Base-by-base conservation (phyloP, 2,888 invertebrate species). In the Seira sanloemensis region DNA sequence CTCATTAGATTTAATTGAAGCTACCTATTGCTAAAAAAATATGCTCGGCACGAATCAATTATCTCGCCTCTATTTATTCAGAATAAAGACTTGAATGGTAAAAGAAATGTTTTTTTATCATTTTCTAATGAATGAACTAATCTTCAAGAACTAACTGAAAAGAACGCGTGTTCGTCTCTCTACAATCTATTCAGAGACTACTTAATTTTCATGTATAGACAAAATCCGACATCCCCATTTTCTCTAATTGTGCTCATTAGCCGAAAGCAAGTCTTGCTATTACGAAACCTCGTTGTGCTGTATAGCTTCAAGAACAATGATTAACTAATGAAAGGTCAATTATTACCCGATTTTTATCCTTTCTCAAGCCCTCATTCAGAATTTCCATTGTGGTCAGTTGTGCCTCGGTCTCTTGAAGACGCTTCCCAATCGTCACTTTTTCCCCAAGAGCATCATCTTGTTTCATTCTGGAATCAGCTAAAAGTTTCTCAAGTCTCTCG, bases 291-390 rank as follows among this genome's bases (percentile, higher is more conserved):
- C 12, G 37, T 37, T n/a, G 12, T 37, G 12, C 37, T n/a, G 12
- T 37, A 37, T 12, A 37, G 4, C 5, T 37, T 37, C 37, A 24
- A 18, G 67, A 76, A 67, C 71, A 80, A 75, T 68, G 73, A 80
- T 72, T 76, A 84, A 54, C 78, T 80, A 86, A 78, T 85, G 85
- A 85, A 85, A 72, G 76, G 46, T 27, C 76, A 83, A 86, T 93
- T n/a, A n/a, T n/a, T 91, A 96, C 96, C 90, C 94, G 94, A 88
- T 94, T 94, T 91, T 96, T 96, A 90, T 96, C 96, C 89, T 94
- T 93, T 83, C 94, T 93, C 50, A 96, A 91, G 46, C 93, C 94
- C 88, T 96, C 96, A 88, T 94, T 93, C 9, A 95, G 93, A 2
- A 95, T 92, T 90, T 96, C 96, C 50, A 94, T 93, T 0, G 95